A percentile compares a stretch with the other conserved stretches of the same genome.
phyloP scores from a whole-genome alignment of 2,797 vertebrate species.

The Ispidina lecontei region DNA sequence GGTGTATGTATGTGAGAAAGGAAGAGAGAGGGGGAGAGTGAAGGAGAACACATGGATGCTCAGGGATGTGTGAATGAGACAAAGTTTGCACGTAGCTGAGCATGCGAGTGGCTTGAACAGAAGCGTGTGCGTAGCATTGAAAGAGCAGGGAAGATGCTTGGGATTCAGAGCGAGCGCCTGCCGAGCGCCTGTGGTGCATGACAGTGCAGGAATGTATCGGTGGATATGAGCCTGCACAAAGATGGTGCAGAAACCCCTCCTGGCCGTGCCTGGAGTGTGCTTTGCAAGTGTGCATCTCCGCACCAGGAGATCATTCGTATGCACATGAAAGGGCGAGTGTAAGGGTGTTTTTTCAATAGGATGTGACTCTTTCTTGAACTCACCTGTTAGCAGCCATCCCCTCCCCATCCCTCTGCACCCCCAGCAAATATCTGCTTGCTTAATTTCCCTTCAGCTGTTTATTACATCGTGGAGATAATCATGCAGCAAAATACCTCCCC shows the following conservation, averaged over 20 bases:
- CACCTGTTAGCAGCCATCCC: constrained; percentile 65
- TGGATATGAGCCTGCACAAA: constrained; percentile 40
- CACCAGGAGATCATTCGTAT: accelerated
- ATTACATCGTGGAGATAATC: constrained; percentile 59
- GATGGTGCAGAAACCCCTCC: constrained; percentile 42
- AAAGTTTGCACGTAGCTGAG: constrained; percentile 40
- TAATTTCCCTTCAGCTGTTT: constrained; percentile 69
- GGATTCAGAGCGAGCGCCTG: constrained; percentile 49
- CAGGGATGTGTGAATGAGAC: constrained; percentile 57
- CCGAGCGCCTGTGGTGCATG: constrained; percentile 37
- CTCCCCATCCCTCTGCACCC: not conserved
- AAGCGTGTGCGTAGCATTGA: not conserved
- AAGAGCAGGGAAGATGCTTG: constrained; percentile 44
- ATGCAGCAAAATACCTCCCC: constrained; percentile 41
- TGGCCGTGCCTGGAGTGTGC: not conserved
- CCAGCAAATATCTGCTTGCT: constrained; percentile 39
- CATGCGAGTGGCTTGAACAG: not conserved
- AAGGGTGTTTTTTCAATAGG: constrained; percentile 18
- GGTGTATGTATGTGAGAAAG: constrained; percentile 36
- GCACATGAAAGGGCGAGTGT: not conserved
- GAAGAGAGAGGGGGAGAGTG: constrained; percentile 51
- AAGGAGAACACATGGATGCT: constrained; percentile 59
- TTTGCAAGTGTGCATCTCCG: not conserved
- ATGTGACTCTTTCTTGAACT: constrained; percentile 59
- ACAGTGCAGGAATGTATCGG: constrained; percentile 44